Evolutionary conservation across 1,140 invertebrate species (phyloP), one percentile per base, ranked within the genome.

Genomic region (Brachionus sp.): DNA sequence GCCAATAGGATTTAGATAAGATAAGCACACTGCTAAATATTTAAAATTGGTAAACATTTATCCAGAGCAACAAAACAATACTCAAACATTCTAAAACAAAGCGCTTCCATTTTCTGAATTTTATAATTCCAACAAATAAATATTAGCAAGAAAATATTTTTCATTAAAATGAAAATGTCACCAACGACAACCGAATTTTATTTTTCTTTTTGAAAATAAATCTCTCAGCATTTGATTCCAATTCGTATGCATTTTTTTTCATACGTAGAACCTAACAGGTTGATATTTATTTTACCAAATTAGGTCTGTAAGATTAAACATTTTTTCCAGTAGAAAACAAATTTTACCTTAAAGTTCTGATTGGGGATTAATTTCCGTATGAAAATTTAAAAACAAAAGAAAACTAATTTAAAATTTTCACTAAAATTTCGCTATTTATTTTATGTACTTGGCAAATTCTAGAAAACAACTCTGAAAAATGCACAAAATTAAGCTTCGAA

Each of bases 141-240:
- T 70, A 70, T 37, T 19, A 39, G 19, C 29, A 70, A 70, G 35
- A 37, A 70, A 66, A 33, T 66, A 33, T 66, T 66, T 39, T 70
- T 70, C 37, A 39, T 10, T 19, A 39, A 75, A 75, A 75, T 75
- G 42, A 75, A 75, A 75, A 75, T 75, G 70, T 75, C 42, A 46
- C 70, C 70, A 75, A 75, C 70, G 70, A 75, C 70, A 75, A 75
- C 70, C 70, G 70, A 75, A 75, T 46, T 66, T 29, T 25, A 44
- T 44, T 46, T 75, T 75, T 46, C 44, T 25, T 25, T 75, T 46
- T 46, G 70, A 75, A 75, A 25, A 75, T 13, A 75, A 46, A 75
- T 42, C n/a, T 44, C 37, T 75, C 66, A 70, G 66, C 35, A 70
- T 42, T 70, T 6, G 29, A 70, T 70, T 70, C 37, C 66, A 70